Evolutionary conservation across 2,113 vertebrate species (phyloP).

Genomic region (Okapia johnstoni): DNA sequence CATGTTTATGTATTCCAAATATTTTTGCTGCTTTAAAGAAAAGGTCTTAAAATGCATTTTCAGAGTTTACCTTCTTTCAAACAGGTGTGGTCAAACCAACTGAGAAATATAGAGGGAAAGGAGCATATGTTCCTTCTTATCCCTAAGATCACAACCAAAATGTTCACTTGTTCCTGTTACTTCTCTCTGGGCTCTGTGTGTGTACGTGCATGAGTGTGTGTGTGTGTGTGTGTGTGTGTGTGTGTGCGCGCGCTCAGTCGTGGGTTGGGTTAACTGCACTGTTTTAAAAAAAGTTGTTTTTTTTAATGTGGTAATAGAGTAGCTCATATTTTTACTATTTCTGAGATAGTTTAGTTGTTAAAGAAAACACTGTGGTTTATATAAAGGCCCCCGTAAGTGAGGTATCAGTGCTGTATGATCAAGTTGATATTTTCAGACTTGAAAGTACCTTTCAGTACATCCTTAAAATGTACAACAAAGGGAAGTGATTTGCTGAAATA

Average conservation of each 20-base stretch:
- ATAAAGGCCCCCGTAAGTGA: not conserved
- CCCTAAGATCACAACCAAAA: not conserved
- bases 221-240: not conserved
- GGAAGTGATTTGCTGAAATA: conserved; percentile 72
- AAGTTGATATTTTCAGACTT: conserved; percentile 58
- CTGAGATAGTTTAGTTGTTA: not conserved
- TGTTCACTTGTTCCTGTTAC: not conserved
- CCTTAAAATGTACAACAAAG: conserved; percentile 64
- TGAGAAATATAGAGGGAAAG: not conserved
- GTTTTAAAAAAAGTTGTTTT: not conserved
- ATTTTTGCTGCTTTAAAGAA: not conserved
- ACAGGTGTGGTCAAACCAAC: not conserved
- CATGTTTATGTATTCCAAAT: not conserved
- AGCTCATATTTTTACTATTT: not conserved
- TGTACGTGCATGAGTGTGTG: not conserved
- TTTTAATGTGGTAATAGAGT: not conserved
- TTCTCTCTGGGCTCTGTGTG: not conserved
- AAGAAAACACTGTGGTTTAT: conserved; percentile 56
- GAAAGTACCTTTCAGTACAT: conserved; percentile 70
- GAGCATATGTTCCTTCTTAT: not conserved
- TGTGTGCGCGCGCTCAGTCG: rapidly evolving
- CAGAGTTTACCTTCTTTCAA: not conserved
- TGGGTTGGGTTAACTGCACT: not conserved
- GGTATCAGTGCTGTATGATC: conserved; percentile 8
- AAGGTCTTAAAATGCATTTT: not conserved